Conservation (phyloP, 2,888 invertebrate genomes). For the Gerosis bhagava region DNA sequence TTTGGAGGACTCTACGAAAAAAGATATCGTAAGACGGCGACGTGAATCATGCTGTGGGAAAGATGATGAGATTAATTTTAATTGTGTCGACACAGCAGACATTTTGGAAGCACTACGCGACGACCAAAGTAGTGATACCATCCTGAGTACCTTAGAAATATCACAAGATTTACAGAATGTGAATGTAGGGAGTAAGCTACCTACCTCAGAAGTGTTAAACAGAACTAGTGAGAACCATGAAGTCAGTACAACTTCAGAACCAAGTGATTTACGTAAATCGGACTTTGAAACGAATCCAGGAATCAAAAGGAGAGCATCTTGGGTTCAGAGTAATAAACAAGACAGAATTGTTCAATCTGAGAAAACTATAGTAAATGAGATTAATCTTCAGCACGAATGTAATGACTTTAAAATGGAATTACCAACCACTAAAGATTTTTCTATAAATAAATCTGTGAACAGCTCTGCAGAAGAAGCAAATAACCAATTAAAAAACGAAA, state of each 20-base stretch:
- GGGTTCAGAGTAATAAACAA: conserved; percentile 6
- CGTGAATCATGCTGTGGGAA: conserved; percentile 37
- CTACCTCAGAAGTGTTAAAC: conserved; percentile 1
- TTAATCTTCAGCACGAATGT: conserved; percentile 40
- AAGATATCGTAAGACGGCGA: conserved; percentile 53
- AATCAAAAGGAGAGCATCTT: conserved; percentile 1
- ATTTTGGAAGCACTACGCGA: conserved; percentile 20
- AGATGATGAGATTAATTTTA: conserved; percentile 33
- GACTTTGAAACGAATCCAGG: conserved; percentile 2
- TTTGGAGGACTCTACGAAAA: conserved; percentile 49
- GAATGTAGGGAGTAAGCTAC: neutral
- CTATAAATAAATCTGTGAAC: too few relatives aligned
- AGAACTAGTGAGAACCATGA: conserved; percentile 2
- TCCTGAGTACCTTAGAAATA: neutral
- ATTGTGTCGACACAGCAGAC: conserved; percentile 19
- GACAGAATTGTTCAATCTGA: conserved; percentile 6
- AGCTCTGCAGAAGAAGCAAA: conserved; percentile 42
- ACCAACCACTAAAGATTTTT: too few relatives aligned
- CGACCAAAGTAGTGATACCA: conserved; percentile 1
- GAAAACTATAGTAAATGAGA: conserved; percentile 27
- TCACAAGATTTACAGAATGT: neutral
- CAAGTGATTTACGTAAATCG: conserved; percentile 6
- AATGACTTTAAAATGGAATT: too few relatives aligned
- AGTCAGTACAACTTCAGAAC: neutral
- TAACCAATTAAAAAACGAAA: conserved; percentile 43